phyloP scores from a whole-genome alignment of 1,140 invertebrate species.

The Battus philenor region DNA sequence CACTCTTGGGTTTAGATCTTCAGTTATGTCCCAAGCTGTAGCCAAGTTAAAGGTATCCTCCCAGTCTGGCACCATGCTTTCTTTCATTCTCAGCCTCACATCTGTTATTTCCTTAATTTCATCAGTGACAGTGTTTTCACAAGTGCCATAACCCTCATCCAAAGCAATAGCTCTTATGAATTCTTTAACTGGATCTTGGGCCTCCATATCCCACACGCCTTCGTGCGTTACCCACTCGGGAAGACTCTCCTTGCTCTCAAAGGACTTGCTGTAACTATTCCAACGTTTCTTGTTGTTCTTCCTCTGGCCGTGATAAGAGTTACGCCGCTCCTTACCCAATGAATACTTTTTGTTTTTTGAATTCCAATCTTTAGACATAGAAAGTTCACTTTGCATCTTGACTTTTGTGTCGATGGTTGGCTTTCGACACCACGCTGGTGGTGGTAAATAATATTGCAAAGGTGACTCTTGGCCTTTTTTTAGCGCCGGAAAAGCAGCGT shows the following conservation, averaged over 20 bases:
- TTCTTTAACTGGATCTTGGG: conserved; percentile 69
- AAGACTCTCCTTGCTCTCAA: conserved; percentile 63
- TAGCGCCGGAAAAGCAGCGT: conserved; percentile 74
- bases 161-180: conserved; percentile 66
- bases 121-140: conserved; percentile 69
- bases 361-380: conserved; percentile 63
- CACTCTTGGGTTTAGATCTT: conserved; percentile 44
- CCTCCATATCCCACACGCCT: conserved; percentile 72
- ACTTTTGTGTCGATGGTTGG: conserved; percentile 35
- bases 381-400: conserved; percentile 66
- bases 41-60: conserved; percentile 57
- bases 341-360: conserved; percentile 54
- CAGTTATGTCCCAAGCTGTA: conserved; percentile 54
- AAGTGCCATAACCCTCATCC: conserved; percentile 72
- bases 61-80: conserved; percentile 59
- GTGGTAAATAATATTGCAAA: conserved; percentile 62
- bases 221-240: conserved; percentile 73
- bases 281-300: conserved; percentile 56
- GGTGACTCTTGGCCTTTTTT: conserved; percentile 67
- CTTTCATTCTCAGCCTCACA: conserved; percentile 39
- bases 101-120: conserved; percentile 50
- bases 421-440: conserved; percentile 67
- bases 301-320: conserved; percentile 63
- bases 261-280: conserved; percentile 63
- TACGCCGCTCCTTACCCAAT: conserved; percentile 59